Base-by-base conservation (phyloP, 2,113 vertebrate species). In the Willisornis vidua region DNA sequence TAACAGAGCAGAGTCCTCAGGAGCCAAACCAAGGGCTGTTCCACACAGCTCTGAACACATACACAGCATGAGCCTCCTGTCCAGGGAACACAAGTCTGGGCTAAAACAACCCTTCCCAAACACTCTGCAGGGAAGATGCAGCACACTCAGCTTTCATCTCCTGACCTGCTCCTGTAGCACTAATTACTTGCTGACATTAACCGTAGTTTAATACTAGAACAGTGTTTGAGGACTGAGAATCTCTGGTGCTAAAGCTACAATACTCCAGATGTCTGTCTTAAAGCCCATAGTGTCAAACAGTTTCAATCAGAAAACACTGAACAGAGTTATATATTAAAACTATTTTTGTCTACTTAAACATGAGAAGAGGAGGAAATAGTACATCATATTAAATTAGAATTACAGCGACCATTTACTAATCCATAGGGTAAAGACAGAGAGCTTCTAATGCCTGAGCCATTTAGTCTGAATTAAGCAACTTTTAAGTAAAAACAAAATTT, bases 41-140 rank as follows among this genome's bases (percentile, higher is more conserved):
- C 17, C n/a, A 6, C 25, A 17, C 62, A 52, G 37, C 49, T 85
- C 45, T n/a, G 31, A 37, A 1, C 2, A n/a, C 0, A 4, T 10
- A 43, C 57, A 23, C 55, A 43, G 31, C 20, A 49, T 1, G 9
- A 26, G 20, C 52, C 29, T 39, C 45, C 49, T 54, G 61, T 25
- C 43, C 54, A 46, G 14, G 11, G 39, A 65, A 49, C 35, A 16
- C 4, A 3, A 41, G 5, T 2, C n/a, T 78, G n/a, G 1, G 20
- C 66, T 43, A 45, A 70, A 83, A 4, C 2, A 59, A 48, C 22
- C 41, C 26, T 37, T 73, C 33, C 1, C 4, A 54, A 59, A 14
- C 19, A 59, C 48, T 35, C 8, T 1, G 28, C 71, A 48, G 14
- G 3, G 29, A 67, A 76, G 57, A 65, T 20, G 26, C n/a, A 63